Conservation (phyloP, 2,113 vertebrate species). For the Copsychus sechellarum region DNA sequence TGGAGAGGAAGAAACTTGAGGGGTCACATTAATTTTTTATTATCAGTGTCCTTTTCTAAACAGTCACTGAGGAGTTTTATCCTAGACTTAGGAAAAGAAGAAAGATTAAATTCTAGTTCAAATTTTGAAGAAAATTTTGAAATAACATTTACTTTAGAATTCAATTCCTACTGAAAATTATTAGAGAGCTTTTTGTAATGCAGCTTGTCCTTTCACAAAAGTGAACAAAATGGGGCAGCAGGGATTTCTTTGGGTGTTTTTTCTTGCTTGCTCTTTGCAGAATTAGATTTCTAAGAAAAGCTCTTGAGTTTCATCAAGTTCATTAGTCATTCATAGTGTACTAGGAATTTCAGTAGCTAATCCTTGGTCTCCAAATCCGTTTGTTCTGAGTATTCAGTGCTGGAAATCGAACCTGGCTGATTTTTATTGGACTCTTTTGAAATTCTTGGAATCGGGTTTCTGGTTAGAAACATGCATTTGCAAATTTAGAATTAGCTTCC, state of each 20-base stretch:
- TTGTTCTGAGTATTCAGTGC: slow-evolving; percentile 25
- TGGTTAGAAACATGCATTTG: slow-evolving; percentile 24
- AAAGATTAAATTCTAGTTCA: neutral
- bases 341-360: slow-evolving; percentile 36
- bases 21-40: neutral
- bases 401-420: neutral
- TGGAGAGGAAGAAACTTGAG: neutral
- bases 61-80: neutral
- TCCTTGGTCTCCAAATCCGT: slow-evolving; percentile 6
- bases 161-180: neutral
- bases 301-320: neutral
- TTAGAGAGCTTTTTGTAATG: neutral
- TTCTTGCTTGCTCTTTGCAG: neutral
- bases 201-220: neutral
- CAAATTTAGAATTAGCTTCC: slow-evolving; percentile 30
- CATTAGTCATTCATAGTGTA: slow-evolving; percentile 25
- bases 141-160: neutral
- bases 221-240: neutral
- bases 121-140: neutral
- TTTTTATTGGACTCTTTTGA: slow-evolving; percentile 7
- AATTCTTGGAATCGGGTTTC: slow-evolving; percentile 47
- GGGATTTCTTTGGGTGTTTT: neutral
- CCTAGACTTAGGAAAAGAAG: neutral
- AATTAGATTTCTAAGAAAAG: slow-evolving; percentile 39
- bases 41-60: neutral